phyloP scores from a whole-genome alignment of 2,113 vertebrate genomes.

The Pelecanus crispus region DNA sequence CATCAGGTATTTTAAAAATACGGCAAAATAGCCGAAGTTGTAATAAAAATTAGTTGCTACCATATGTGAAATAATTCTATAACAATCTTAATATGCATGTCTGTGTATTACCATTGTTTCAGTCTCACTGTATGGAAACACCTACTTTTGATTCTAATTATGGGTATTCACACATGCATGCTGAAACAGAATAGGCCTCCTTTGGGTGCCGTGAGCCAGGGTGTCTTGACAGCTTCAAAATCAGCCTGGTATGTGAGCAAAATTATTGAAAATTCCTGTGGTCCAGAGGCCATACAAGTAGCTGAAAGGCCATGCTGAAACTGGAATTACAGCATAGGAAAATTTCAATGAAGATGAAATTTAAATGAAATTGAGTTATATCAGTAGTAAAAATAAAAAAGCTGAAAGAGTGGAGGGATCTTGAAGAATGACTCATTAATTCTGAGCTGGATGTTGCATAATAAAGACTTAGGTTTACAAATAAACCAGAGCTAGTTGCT shows the following conservation, averaged over 20 bases:
- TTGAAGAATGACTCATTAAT: not conserved
- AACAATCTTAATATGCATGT: not conserved
- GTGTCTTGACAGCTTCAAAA: not conserved
- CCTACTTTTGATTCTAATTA: not conserved
- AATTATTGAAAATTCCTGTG: not conserved
- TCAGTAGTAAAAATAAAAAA: not conserved
- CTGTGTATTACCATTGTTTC: not conserved
- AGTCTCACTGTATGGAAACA: not conserved
- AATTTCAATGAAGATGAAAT: not conserved
- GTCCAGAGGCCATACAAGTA: not conserved
- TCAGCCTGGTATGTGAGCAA: not conserved
- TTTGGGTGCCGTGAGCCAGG: not conserved
- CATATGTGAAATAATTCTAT: not conserved
- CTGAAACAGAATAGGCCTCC: not conserved
- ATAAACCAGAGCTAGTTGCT: not conserved
- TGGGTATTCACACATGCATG: not conserved
- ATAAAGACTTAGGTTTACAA: not conserved
- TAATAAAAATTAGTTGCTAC: conserved; percentile 20
- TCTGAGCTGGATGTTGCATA: not conserved
- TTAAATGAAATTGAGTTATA: not conserved
- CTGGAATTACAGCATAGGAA: not conserved
- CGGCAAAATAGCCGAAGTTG: not conserved
- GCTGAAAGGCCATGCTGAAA: not conserved
- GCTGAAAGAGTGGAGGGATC: not conserved
- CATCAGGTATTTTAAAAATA: not conserved